Percentiles rank a stretch among this genome's conserved stretches.
Evolutionary conservation across 2,888 invertebrate species (phyloP).

Genomic region (Ornithoptera alexandrae): DNA sequence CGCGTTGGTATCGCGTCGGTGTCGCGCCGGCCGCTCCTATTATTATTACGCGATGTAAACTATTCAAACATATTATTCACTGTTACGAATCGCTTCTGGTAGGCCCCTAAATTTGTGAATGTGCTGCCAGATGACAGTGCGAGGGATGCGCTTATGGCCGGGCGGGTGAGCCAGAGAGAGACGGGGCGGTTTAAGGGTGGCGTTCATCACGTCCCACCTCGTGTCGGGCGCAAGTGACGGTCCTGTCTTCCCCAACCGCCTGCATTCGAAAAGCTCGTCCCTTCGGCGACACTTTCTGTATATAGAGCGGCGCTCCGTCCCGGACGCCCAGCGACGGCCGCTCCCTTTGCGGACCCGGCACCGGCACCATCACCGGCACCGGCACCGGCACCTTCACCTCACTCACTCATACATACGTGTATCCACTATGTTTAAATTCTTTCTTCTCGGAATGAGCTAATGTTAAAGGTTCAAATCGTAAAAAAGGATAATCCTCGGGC

Average conservation of each 20-base stretch:
- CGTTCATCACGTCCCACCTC: slow-evolving; percentile 72
- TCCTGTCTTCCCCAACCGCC: slow-evolving; percentile 69
- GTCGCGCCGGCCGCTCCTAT: slow-evolving; percentile 36
- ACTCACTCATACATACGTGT: slow-evolving; percentile 40
- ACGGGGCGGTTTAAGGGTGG: slow-evolving; percentile 61
- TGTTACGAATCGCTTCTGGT: slow-evolving; percentile 75
- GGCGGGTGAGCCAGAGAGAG: slow-evolving; percentile 48
- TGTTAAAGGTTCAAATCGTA: slow-evolving; percentile 67
- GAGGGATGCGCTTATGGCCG: slow-evolving; percentile 45
- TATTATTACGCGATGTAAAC: slow-evolving; percentile 67
- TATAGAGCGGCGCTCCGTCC: slow-evolving; percentile 25
- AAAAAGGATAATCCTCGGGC: slow-evolving; percentile 63
- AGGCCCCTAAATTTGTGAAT: slow-evolving; percentile 66
- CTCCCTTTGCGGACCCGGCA: no score
- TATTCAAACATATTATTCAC: slow-evolving; percentile 71
- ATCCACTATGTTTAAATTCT: slow-evolving; percentile 39
- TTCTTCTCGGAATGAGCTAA: slow-evolving; percentile 71
- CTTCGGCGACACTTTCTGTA: slow-evolving; percentile 46
- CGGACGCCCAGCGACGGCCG: no score
- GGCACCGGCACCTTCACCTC: not conserved
- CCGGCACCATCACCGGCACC: not conserved
- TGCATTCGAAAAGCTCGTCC: slow-evolving; percentile 66
- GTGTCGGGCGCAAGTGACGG: slow-evolving; percentile 72
- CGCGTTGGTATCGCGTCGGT: no score
- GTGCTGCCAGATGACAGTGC: slow-evolving; percentile 69